phyloP scores from a whole-genome alignment of 2,113 vertebrate species.

The Nothobranchius furzeri region DNA sequence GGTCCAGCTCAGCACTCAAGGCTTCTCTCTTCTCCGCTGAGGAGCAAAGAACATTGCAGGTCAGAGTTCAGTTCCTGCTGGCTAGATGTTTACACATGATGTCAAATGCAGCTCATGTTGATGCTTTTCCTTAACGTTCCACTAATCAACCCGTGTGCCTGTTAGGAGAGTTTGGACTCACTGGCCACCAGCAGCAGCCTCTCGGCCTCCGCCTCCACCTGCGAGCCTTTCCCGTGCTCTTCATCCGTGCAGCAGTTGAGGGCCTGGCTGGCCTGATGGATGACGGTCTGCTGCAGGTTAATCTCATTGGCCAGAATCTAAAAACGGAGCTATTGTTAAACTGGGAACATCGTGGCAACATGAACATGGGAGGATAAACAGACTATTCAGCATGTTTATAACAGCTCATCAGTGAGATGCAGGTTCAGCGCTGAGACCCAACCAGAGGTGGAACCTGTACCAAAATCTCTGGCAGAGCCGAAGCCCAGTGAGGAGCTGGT shows the following conservation, averaged over 20 bases:
- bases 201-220: constrained; percentile 95
- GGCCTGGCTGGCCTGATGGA: constrained; percentile 96
- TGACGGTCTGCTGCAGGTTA: constrained; percentile 95
- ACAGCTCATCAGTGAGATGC: no score
- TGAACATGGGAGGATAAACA: no score
- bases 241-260: constrained; percentile 96
- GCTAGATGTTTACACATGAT: background rate
- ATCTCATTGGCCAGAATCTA: constrained; percentile 84
- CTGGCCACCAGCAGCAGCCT: constrained; percentile 92
- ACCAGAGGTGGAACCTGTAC: no score
- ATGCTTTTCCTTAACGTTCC: no score
- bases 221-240: constrained; percentile 94
- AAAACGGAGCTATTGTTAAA: background rate
- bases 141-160: no score
- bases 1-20: constrained; percentile 86
- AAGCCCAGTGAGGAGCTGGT: no score
- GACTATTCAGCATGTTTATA: no score
- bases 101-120: no score
- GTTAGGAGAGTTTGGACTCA: constrained; percentile 64
- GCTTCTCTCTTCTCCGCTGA: constrained; percentile 88
- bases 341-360: no score
- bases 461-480: no score
- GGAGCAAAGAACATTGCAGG: background rate
- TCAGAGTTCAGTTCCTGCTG: background rate
- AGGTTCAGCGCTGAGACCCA: no score